Evolutionary conservation across 2,888 invertebrate species (phyloP).

Genomic region (Orthonychiurus folsomi): DNA sequence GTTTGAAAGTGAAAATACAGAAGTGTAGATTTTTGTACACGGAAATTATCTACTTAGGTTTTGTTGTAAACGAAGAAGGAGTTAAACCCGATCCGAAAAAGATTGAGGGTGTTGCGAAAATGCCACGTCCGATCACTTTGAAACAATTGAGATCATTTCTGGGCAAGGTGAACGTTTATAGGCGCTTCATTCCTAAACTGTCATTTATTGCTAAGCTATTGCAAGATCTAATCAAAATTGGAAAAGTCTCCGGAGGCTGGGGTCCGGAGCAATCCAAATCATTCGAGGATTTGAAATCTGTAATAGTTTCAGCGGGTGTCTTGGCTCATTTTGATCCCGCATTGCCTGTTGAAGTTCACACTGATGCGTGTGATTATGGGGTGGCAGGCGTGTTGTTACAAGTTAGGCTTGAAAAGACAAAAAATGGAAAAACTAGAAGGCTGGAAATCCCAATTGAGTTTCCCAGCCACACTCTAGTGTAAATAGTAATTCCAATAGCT

Average conservation of each 20-base stretch:
- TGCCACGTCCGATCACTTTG: constrained; percentile 21
- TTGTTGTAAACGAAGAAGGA: constrained; percentile 18
- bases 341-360: constrained; percentile 4
- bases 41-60: constrained; percentile 20
- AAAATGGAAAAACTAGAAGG: constrained; percentile 1
- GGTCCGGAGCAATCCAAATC: background rate
- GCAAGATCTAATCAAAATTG: background rate
- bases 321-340: background rate
- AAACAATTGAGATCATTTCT: constrained; percentile 28
- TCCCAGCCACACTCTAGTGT: background rate
- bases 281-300: background rate
- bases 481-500: background rate
- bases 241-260: constrained; percentile 1
- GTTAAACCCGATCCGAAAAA: constrained; percentile 29
- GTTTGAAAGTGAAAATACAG: constrained; percentile 19
- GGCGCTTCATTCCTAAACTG: constrained; percentile 21
- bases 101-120: constrained; percentile 17
- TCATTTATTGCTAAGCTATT: constrained; percentile 7
- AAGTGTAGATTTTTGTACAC: constrained; percentile 20
- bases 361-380: constrained; percentile 10
- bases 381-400: background rate
- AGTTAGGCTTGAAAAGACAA: background rate
- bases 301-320: background rate
- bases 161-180: constrained; percentile 36
- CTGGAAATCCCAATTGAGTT: background rate